Conservation (phyloP, 2,113 vertebrate genomes). For the Myanophis thanlyinensis region DNA sequence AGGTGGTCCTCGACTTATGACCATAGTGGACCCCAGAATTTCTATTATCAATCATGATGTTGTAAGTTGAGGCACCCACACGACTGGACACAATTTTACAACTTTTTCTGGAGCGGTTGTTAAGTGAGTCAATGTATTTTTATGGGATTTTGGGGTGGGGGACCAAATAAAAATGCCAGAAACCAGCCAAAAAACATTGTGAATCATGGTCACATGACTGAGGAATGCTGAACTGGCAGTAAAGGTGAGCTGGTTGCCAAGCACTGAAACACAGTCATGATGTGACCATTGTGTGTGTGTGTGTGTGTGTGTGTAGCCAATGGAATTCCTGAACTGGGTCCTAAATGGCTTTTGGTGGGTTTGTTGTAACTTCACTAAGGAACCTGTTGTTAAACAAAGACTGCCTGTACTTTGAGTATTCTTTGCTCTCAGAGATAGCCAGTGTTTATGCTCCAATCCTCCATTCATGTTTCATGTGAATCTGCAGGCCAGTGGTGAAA, state of each 20-base stretch:
- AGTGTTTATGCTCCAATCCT: accelerated
- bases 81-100: neutral
- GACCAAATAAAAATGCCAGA: neutral
- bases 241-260: neutral
- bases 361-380: neutral
- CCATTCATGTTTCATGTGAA: neutral
- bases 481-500: slow-evolving; percentile 90
- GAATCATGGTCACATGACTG: neutral
- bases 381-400: neutral
- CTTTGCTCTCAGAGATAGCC: neutral
- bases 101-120: neutral
- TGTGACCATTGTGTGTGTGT: neutral
- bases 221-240: neutral
- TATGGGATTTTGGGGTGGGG: neutral
- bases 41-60: neutral
- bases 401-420: neutral
- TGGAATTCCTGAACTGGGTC: neutral
- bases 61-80: neutral
- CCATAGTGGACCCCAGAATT: neutral
- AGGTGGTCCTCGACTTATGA: neutral
- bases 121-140: neutral
- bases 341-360: neutral
- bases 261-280: neutral
- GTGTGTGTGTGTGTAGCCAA: too few relatives aligned
- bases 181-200: neutral